These are phyloP conservation scores for Tichodroma muraria DNA, from an alignment of 2,113 vertebrate species.

Conservation along the genomic window DNA sequence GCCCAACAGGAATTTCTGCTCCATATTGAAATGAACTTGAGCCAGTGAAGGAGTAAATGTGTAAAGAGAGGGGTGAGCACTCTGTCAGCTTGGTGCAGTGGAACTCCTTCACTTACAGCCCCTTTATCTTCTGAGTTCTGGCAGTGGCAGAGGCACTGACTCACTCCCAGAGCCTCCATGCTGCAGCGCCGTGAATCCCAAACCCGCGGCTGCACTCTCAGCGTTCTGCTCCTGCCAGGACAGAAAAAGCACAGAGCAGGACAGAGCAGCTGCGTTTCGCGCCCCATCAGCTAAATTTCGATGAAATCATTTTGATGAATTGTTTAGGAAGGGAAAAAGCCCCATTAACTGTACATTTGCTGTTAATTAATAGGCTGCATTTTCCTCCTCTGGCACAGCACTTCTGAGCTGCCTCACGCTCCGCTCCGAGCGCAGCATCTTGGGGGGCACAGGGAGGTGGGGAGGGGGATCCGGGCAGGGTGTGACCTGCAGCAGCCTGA, in stretches of 20 bases:
- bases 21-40: background rate
- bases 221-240: constrained; percentile 27
- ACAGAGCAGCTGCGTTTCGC: constrained; percentile 48
- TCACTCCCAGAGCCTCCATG: constrained; percentile 26
- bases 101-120: background rate
- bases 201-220: background rate
- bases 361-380: constrained; percentile 61
- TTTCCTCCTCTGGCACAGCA: background rate
- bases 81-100: background rate
- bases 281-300: constrained; percentile 61
- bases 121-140: background rate
- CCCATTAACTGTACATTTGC: constrained; percentile 57
- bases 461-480: background rate
- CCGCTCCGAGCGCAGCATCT: background rate
- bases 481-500: background rate
- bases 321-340: constrained; percentile 48
- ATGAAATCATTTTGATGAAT: constrained; percentile 61
- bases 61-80: background rate
- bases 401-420: background rate
- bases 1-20: background rate
- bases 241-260: constrained; percentile 35
- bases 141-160: constrained; percentile 12
- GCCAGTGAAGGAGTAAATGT: background rate
- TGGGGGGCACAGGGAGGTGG: background rate
- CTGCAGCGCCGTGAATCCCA: background rate